Evolutionary conservation across 2,113 vertebrate species (phyloP).

Genomic region (Solea solea): DNA sequence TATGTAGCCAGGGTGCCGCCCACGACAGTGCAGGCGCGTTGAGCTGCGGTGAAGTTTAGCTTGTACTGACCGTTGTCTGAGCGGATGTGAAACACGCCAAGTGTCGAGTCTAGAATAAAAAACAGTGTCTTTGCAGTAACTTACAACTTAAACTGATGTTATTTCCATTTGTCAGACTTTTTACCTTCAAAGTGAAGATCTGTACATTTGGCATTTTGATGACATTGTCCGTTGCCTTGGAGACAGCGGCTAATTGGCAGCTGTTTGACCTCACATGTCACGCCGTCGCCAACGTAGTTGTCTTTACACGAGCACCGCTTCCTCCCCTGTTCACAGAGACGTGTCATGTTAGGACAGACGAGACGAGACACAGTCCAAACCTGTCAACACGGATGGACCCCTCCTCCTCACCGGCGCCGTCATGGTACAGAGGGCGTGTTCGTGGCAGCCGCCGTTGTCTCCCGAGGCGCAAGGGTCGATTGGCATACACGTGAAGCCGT

Average conservation of each 20-base stretch:
- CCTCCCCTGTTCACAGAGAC: slow-evolving; percentile 80
- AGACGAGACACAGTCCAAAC: not conserved
- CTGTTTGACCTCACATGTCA: slow-evolving; percentile 83
- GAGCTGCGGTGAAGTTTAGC: slow-evolving; percentile 84
- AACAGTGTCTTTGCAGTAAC: no score
- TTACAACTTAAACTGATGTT: no score
- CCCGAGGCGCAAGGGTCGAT: slow-evolving; percentile 84
- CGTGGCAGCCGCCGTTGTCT: slow-evolving; percentile 88
- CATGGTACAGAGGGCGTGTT: slow-evolving; percentile 92
- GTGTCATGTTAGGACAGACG: not conserved
- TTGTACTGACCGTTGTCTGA: slow-evolving; percentile 87
- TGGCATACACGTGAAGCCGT: slow-evolving; percentile 85
- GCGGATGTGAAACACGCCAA: slow-evolving; percentile 90
- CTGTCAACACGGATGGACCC: not conserved
- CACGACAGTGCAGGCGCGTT: slow-evolving; percentile 78
- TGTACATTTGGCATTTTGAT: slow-evolving; percentile 82
- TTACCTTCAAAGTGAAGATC: slow-evolving; percentile 94
- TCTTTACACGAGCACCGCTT: slow-evolving; percentile 87
- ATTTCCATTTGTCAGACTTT: not conserved
- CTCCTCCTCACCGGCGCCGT: slow-evolving; percentile 85
- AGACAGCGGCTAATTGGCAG: slow-evolving; percentile 89
- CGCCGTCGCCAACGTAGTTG: slow-evolving; percentile 89
- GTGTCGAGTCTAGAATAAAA: slow-evolving; percentile 79
- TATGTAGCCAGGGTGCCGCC: slow-evolving; percentile 86
- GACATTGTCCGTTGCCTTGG: slow-evolving; percentile 89